These are phyloP conservation scores for Drosophila pectinifera DNA, from an alignment of 1,140 invertebrate species.

Conservation along the genomic window DNA sequence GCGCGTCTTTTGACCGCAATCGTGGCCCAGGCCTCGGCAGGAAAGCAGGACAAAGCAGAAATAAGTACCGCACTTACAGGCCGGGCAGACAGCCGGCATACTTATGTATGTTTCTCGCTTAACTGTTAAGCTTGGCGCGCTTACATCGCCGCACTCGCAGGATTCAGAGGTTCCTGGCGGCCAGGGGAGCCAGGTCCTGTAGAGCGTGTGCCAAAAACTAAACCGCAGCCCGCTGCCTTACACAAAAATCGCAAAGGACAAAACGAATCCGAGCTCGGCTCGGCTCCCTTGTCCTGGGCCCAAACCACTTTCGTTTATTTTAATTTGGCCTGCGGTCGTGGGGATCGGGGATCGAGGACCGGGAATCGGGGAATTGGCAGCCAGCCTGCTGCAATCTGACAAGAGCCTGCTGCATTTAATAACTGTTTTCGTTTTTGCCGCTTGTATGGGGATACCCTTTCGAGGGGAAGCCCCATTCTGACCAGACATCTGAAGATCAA, in stretches of 20 bases:
- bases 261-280: slow-evolving; percentile 14
- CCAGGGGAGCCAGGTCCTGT: slow-evolving; percentile 20
- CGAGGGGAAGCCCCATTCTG: too few species aligned
- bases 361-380: slow-evolving; percentile 32
- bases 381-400: slow-evolving; percentile 79
- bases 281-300: slow-evolving; percentile 57
- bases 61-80: slow-evolving; percentile 55
- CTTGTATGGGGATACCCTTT: slow-evolving; percentile 40
- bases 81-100: slow-evolving; percentile 7
- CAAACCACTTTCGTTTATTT: slow-evolving; percentile 83
- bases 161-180: slow-evolving; percentile 1
- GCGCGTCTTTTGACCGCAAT: slow-evolving; percentile 82
- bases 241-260: slow-evolving; percentile 57
- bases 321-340: slow-evolving; percentile 77
- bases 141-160: slow-evolving; percentile 55
- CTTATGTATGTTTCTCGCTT: slow-evolving; percentile 22
- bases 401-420: slow-evolving; percentile 80
- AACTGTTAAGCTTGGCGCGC: slow-evolving; percentile 72
- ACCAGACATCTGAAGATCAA: not conserved
- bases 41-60: slow-evolving; percentile 39
- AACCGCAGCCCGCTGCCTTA: slow-evolving; percentile 48
- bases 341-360: slow-evolving; percentile 11
- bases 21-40: slow-evolving; percentile 49
- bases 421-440: slow-evolving; percentile 80
- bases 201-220: slow-evolving; percentile 58